phyloP scores from a whole-genome alignment of 1,140 invertebrate species.

The Amphibalanus amphitrite region DNA sequence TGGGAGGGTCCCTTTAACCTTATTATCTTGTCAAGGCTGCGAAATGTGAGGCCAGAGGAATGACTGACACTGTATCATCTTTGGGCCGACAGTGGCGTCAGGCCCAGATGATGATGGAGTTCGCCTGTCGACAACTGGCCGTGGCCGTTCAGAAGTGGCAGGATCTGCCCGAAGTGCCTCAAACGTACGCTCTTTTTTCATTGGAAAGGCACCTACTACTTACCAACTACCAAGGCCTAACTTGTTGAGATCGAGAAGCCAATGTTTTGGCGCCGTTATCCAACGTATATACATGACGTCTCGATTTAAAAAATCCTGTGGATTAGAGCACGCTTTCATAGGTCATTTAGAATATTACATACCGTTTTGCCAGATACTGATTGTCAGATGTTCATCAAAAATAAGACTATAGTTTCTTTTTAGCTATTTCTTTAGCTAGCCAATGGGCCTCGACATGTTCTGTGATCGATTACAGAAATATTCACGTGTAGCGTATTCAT shows the following conservation, averaged over 20 bases:
- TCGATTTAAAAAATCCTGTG: too few species aligned
- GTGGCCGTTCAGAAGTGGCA: constrained; percentile 32
- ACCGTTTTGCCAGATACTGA: background rate
- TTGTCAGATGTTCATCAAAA: background rate
- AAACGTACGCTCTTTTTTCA: constrained; percentile 26
- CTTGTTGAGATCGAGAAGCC: too few species aligned
- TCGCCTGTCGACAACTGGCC: constrained; percentile 32
- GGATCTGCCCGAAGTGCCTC: constrained; percentile 25
- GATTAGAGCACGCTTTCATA: too few species aligned
- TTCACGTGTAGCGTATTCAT: background rate
- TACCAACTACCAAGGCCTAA: too few species aligned
- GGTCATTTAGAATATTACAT: too few species aligned
- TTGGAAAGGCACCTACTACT: too few species aligned
- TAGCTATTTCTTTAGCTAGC: background rate
- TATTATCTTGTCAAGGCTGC: too few species aligned
- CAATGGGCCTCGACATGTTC: background rate
- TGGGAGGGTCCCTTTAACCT: too few species aligned
- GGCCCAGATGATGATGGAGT: constrained; percentile 30
- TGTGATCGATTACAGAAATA: background rate
- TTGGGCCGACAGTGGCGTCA: constrained; percentile 26
- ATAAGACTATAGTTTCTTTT: background rate
- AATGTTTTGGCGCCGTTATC: too few species aligned
- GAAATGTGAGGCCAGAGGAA: too few species aligned
- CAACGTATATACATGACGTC: too few species aligned
- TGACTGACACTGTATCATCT: too few species aligned